Percentiles rank a stretch among this genome's conserved stretches.
These are phyloP conservation scores for Hypercompe scribonia DNA, from an alignment of 2,888 invertebrate species.

Conservation along the genomic window DNA sequence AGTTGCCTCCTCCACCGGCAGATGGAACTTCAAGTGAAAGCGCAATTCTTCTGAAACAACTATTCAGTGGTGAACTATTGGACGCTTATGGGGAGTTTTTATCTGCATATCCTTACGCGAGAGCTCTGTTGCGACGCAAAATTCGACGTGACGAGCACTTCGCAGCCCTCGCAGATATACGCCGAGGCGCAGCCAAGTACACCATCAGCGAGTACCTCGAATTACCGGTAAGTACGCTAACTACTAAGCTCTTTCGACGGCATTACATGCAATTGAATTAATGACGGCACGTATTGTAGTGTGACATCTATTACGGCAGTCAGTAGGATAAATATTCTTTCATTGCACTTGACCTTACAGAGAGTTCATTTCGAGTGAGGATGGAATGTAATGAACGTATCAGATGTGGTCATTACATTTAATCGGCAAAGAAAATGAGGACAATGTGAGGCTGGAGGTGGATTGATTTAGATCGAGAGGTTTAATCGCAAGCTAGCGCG, in stretches of 20 bases:
- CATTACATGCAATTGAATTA: conserved; percentile 48
- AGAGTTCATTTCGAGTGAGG: conserved; percentile 53
- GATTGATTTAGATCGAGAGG: conserved; percentile 78
- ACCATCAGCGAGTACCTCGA: conserved; percentile 88
- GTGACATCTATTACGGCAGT: conserved; percentile 59
- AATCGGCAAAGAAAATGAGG: conserved; percentile 73
- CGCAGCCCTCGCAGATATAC: conserved; percentile 88
- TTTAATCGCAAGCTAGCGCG: conserved; percentile 67
- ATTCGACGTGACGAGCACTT: conserved; percentile 89
- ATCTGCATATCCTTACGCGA: conserved; percentile 87
- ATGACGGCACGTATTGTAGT: conserved; percentile 41
- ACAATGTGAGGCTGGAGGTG: conserved; percentile 70
- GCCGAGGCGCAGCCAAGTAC: conserved; percentile 89
- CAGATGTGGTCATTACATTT: conserved; percentile 78
- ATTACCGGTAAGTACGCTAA: conserved; percentile 88
- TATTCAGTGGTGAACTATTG: conserved; percentile 89
- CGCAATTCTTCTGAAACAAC: conserved; percentile 82
- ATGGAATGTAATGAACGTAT: conserved; percentile 70
- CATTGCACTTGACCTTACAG: conserved; percentile 71
- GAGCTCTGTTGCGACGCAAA: conserved; percentile 88
- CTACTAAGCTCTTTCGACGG: conserved; percentile 35
- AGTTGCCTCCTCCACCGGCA: conserved; percentile 74
- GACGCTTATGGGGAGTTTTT: conserved; percentile 89
- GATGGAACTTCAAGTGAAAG: conserved; percentile 74
- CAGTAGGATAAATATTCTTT: conserved; percentile 61